phyloP scores from a whole-genome alignment of 2,797 vertebrate genomes.

The Eulemur albifrons region DNA sequence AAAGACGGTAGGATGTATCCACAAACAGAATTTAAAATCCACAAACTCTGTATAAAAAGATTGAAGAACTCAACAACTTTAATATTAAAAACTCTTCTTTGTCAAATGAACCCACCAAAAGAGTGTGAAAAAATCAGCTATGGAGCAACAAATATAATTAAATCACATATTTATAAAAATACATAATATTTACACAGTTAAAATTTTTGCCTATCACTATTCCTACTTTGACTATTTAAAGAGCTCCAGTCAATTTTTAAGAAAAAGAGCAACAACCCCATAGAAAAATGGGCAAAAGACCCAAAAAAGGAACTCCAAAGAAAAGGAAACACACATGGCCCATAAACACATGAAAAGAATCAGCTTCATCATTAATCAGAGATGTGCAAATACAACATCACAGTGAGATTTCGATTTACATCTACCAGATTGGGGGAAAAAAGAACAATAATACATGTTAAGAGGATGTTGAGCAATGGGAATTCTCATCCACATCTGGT shows the following conservation, averaged over 20 bases:
- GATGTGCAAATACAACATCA: neutral
- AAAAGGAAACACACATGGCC: neutral
- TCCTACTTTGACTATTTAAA: neutral
- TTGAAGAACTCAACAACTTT: neutral
- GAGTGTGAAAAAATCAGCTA: neutral
- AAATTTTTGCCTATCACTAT: neutral
- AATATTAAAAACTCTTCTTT: neutral
- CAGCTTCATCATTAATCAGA: neutral
- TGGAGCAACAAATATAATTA: neutral
- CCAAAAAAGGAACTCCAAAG: slow-evolving; percentile 1
- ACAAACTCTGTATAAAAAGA: neutral
- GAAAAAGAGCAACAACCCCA: neutral
- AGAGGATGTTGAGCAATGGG: neutral
- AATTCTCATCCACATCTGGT: neutral
- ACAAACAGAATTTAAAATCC: slow-evolving; percentile 13
- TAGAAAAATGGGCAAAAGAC: neutral
- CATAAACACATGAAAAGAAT: neutral
- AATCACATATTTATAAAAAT: neutral
- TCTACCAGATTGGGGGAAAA: neutral
- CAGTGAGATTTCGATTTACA: neutral
- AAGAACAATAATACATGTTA: neutral
- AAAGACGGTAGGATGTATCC: neutral
- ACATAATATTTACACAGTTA: neutral
- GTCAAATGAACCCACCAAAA: neutral
- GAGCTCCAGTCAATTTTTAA: neutral